Base-by-base conservation (phyloP, 2,888 invertebrate genomes). In the Argyresthia albistria region DNA sequence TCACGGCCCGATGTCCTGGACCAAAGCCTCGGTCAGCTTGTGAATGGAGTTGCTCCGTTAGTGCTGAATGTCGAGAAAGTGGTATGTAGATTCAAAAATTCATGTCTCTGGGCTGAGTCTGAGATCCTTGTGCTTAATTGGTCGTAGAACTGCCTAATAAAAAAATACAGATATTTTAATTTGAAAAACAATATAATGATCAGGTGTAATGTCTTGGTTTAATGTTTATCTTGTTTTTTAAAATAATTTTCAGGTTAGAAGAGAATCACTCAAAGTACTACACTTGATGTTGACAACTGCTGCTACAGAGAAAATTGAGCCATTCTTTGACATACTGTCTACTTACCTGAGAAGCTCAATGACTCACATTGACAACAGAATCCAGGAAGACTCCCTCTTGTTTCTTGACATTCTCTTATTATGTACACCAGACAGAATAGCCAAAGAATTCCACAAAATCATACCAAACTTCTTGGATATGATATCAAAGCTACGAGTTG, bases 291-390 rank as follows among this genome's bases (percentile, higher is more conserved):
- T 90, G 3, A 72, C 76, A 25, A 78, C 75, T 59, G 69, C 74
- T 1, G 56, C 64, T 9, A 53, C 77, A 55, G 86, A 88, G 9
- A 90, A 91, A 60, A 72, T 93, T 11, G 72, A 88, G 43, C 95
- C 96, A 9, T 95, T 95, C 71, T 94, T 93, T 67, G 91, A 92
- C 56, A 88, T 94, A 7, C 79, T 97, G 55, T 91, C 93, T 15
- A 93, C 95, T 1, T 95, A 95, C 73, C 75, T 97, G 48, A 90
- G 93, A 52, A 97, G 97, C 81, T 94, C 95, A 0, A 95, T 97
- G 95, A 97, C 96, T 0, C 95, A 97, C 65, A 94, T 97, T 55
- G 91, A 94, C 69, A 89, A 89, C 10, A 87, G 89, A 50, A 92
- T 97, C 57, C 95, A 96, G 69, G 93, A 95, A 69, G 96, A 96